Evolutionary conservation across 2,888 invertebrate genomes (phyloP).

Genomic region (Amiota minor): DNA sequence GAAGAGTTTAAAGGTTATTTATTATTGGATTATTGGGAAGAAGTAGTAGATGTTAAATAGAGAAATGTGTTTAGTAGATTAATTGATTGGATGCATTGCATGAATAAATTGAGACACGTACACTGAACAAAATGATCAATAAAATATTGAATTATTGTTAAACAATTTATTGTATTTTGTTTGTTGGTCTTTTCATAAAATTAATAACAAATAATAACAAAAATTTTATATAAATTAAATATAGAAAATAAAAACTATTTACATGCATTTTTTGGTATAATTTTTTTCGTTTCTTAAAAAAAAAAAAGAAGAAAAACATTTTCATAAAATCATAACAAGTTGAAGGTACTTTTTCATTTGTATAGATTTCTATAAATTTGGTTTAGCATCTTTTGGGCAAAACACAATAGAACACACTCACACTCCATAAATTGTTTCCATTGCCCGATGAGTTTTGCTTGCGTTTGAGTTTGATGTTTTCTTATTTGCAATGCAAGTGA

Average conservation of each 20-base stretch:
- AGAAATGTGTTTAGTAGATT: too few species aligned
- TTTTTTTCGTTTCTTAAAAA: background rate
- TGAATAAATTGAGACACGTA: slow-evolving; percentile 53
- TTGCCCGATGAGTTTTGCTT: slow-evolving; percentile 39
- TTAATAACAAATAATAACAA: too few species aligned
- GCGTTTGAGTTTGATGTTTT: slow-evolving; percentile 35
- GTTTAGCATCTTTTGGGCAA: slow-evolving; percentile 27
- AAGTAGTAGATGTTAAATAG: background rate
- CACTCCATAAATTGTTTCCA: slow-evolving; percentile 70
- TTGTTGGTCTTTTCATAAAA: too few species aligned
- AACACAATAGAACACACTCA: slow-evolving; percentile 51
- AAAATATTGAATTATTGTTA: background rate
- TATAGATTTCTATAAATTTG: slow-evolving; percentile 42
- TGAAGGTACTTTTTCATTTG: too few species aligned
- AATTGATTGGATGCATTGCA: too few species aligned
- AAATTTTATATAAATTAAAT: slow-evolving; percentile 6
- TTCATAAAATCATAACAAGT: slow-evolving; percentile 3
- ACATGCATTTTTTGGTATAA: slow-evolving; percentile 12
- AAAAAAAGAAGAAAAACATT: slow-evolving; percentile 1
- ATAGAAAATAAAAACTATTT: slow-evolving; percentile 16
- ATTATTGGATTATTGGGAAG: background rate
- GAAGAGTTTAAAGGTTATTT: slow-evolving; percentile 13
- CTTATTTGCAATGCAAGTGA: slow-evolving; percentile 34
- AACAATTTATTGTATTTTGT: too few species aligned
- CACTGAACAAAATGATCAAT: slow-evolving; percentile 51